Conservation (phyloP, 2,797 vertebrate species). For the Sebastes cheni region DNA sequence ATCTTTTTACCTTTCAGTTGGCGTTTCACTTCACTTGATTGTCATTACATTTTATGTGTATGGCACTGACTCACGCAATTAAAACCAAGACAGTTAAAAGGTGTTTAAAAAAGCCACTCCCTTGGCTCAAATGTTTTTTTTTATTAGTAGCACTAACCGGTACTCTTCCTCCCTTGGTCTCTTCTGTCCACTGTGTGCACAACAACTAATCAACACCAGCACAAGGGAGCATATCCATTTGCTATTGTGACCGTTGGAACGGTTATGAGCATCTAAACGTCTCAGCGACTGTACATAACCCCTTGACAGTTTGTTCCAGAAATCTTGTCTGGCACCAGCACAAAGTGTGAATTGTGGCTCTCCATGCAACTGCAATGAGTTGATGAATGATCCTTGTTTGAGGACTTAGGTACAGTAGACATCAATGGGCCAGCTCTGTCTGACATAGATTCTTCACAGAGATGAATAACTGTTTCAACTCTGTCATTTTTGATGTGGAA, state of each 20-base stretch:
- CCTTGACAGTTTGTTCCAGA: conserved; percentile 13
- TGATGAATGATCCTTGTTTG: conserved; percentile 44
- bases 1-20: too few species aligned
- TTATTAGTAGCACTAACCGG: conserved; percentile 12
- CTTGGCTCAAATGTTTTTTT: conserved; percentile 1
- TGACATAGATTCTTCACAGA: conserved; percentile 53
- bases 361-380: conserved; percentile 11
- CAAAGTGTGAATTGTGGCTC: conserved; percentile 29
- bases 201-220: conserved; percentile 55
- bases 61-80: background rate
- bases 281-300: conserved; percentile 15
- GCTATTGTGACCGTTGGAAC: conserved; percentile 20
- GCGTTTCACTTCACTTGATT: background rate
- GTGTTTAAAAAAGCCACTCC: conserved; percentile 11
- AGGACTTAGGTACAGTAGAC: conserved; percentile 30
- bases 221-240: conserved; percentile 43
- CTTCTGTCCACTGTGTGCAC: conserved; percentile 17
- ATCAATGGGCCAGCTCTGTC: conserved; percentile 35
- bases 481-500: conserved; percentile 57
- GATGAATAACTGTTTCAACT: conserved; percentile 57
- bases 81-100: conserved; percentile 32
- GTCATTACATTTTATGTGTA: background rate
- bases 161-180: conserved; percentile 10
- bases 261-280: conserved; percentile 25
- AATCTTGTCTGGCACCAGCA: conserved; percentile 36